Evolutionary conservation across 2,888 invertebrate species (phyloP), one percentile per base, ranked within the genome.

Genomic region (Sisyra terminalis): DNA sequence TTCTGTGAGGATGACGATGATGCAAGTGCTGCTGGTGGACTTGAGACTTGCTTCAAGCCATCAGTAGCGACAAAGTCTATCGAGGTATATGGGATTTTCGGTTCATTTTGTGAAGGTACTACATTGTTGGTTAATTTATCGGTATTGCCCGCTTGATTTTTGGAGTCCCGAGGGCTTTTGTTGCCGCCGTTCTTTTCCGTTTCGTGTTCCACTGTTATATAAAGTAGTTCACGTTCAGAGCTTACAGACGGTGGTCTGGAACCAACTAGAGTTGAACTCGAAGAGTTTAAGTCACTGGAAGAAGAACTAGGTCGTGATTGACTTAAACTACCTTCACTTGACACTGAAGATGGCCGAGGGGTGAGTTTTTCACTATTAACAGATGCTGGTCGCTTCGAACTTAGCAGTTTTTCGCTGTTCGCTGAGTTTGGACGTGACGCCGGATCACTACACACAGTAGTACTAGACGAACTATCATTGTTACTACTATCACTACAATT

Each of bases 31-130:
- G 24, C 24, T 5, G 39, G 14, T 17, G 31, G 10, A 38, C 31
- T 32, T 13, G 44, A 13, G 29, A 47, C 49, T 34, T 50, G 50
- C 46, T 59, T 64, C 46, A 66, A 54, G 45, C 61, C 61, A 50
- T 73, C 74, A 58, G 74, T 71, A 59, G 76, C 75, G 29, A 73
- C 66, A 62, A 85, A 86, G 68, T 85, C 85, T 47, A 86, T 85
- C 65, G 83, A 77, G 48, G 85, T 84, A 62, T 86, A 86, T 32
- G 71, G 70, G 53, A 78, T 73, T 45, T 64, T 61, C 36, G 67
- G 55, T 46, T 58, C 53, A 40, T 49, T 48, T 39, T 50, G 50
- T 9, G 49, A 51, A 49, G 46, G 51, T 41, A 11, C 47, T 46
- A 39, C 51, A 48, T 6, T 49, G 49, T 18, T 50, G 45, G n/a